Evolutionary conservation across 2,888 invertebrate species (phyloP), one percentile per base, ranked within the genome.

Genomic region (Sesia apiformis): DNA sequence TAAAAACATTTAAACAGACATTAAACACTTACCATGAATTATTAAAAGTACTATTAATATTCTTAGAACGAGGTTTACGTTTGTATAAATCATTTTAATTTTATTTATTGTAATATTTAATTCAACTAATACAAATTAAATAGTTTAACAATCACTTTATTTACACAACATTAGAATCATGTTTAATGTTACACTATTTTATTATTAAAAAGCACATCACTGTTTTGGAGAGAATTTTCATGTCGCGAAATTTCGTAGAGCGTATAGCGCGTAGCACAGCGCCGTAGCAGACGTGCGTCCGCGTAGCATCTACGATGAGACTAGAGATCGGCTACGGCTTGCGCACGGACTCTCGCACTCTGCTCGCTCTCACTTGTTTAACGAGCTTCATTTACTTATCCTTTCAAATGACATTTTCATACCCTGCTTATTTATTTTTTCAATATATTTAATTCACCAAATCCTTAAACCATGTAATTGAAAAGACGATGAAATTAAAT

Each of bases 221-320:
- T 23, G 23, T 23, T 23, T 23, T 23, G 23, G 23, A 23, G 23
- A 23, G 23, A 23, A 23, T 23, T 23, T 23, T 23, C 54, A 53
- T 52, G 50, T 50, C 51, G 53, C 52, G 49, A 23, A 51, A 55
- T 58, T 55, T 52, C 59, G 62, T 54, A 53, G 42, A 51, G 52
- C 51, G 52, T 56, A 53, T 53, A 56, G 56, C 56, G 57, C 55
- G 49, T 0, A 46, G 39, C 51, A 40, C 55, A 55, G 52, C 57
- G 52, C 38, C 58, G 60, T 60, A 60, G 60, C 60, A 49, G 55
- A 51, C 62, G 52, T 49, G 51, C 58, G 51, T 38, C 4, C 50
- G 46, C 57, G 51, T 49, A 55, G 43, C 53, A 51, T 57, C 62
- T 60, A 58, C 59, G 55, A 56, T 49, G 52, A 53, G 58, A 62